Conservation (phyloP, 2,888 invertebrate species). For the Myopa tessellatipennis region DNA sequence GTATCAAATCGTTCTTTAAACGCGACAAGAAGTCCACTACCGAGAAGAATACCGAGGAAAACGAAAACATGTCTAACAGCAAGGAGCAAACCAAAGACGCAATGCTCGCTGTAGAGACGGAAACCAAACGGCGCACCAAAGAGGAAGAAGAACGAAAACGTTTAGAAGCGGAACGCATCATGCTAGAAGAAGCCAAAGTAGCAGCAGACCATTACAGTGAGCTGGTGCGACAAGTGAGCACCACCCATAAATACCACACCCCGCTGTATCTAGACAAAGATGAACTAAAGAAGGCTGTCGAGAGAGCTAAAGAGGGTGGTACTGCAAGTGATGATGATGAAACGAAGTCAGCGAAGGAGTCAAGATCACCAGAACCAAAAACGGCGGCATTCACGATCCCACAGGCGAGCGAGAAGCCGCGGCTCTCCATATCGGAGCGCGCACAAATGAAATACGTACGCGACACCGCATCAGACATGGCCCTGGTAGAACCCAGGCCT, state of each 20-base stretch:
- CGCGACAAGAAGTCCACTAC: conserved; percentile 60
- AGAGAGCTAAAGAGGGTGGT: conserved; percentile 64
- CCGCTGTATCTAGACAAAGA: conserved; percentile 74
- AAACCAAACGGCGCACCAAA: conserved; percentile 62
- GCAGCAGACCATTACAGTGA: conserved; percentile 85
- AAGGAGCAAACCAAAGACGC: conserved; percentile 50
- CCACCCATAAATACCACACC: conserved; percentile 66
- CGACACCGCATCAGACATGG: conserved; percentile 57
- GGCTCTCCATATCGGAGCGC: conserved; percentile 64
- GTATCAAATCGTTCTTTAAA: conserved; percentile 64
- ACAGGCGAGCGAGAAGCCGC: conserved; percentile 54
- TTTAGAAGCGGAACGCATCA: conserved; percentile 58
- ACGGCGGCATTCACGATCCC: conserved; percentile 50
- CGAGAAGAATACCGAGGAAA: conserved; percentile 62
- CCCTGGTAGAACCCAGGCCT: conserved; percentile 45
- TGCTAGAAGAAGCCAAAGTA: conserved; percentile 75
- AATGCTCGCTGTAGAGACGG: conserved; percentile 62
- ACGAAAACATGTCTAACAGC: conserved; percentile 56
- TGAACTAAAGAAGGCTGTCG: conserved; percentile 73
- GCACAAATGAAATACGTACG: conserved; percentile 62
- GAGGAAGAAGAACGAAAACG: conserved; percentile 62
- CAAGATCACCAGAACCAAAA: conserved; percentile 55
- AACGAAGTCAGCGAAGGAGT: conserved; percentile 55
- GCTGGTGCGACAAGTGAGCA: conserved; percentile 79
- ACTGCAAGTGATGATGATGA: conserved; percentile 41